These are phyloP conservation scores for Thalpophila matura DNA, from an alignment of 2,888 invertebrate species.

Conservation along the genomic window DNA sequence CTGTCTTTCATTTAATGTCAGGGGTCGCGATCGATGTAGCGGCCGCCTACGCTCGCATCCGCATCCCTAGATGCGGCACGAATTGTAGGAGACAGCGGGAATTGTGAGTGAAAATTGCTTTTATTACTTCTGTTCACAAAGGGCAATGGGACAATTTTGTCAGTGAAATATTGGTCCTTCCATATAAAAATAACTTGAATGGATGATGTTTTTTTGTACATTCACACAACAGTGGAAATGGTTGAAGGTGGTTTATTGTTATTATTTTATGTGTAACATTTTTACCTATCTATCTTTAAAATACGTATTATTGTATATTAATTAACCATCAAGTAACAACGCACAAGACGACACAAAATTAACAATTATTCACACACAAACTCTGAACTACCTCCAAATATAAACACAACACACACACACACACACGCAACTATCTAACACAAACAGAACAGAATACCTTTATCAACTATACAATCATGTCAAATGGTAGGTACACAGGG, in stretches of 20 bases:
- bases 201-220: neutral
- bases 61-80: constrained; percentile 64
- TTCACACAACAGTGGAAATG: neutral
- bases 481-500: constrained; percentile 44
- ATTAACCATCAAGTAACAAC: too few species aligned
- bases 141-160: constrained; percentile 8
- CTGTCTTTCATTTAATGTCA: constrained; percentile 85
- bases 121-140: constrained; percentile 27
- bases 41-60: constrained; percentile 78
- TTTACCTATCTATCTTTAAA: neutral
- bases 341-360: neutral
- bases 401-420: constrained; percentile 9
- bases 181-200: constrained; percentile 4
- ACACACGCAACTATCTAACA: constrained; percentile 11
- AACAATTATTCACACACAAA: constrained; percentile 9
- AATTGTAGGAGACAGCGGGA: constrained; percentile 55
- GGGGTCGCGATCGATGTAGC: constrained; percentile 88
- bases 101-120: constrained; percentile 35
- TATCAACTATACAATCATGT: constrained; percentile 68
- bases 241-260: neutral
- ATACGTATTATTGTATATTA: too few species aligned
- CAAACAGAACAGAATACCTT: constrained; percentile 47
- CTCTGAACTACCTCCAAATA: constrained; percentile 4
- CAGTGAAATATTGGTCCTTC: constrained; percentile 20
- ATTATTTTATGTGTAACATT: neutral